Evolutionary conservation across 2,797 vertebrate species (phyloP), one percentile per base, ranked within the genome.

Genomic region (Catostomus latipinnis): DNA sequence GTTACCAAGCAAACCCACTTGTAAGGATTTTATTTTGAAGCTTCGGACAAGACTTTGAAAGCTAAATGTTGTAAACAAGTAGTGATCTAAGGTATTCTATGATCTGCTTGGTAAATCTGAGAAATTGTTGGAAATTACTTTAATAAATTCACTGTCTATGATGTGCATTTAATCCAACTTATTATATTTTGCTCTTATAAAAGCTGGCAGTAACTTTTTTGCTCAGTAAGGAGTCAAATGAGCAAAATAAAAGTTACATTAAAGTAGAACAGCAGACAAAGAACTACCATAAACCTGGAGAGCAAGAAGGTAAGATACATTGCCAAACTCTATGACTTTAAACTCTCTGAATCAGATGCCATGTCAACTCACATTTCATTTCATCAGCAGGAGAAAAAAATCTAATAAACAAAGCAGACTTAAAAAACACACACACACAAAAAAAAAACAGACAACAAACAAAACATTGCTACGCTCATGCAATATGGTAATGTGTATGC

Each of bases 11-110:
- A 76, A 72, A 63, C 43, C 56, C 67, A 57, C 34, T 81, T 71
- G 66, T 74, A 71, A 60, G 73, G 69, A 70, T 82, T 81, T 85
- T 66, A 79, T 82, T 76, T 74, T 66, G 56, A 82, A 76, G 80
- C 77, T 71, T 71, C 73, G 67, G 70, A 70, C 74, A 78, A 74
- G 22, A 76, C 50, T 18, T 50, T 56, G 69, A 70, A 56, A 58
- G 58, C 14, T 34, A 6, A 62, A 72, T 48, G 4, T 52, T 58
- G 66, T 52, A 22, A 73, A 83, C 43, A 9, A 13, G 6, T 45
- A 71, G 58, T n/a, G 34, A 52, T 67, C 46, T 71, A 16, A 53
- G 54, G 18, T 63, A 18, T 71, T 52, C 34, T 34, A 34, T 34
- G 49, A 22, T 53, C 13, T 57, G 18, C 14, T 62, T 34, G 34